These are phyloP conservation scores for Meloidogyne chitwoodi DNA, from an alignment of 1,140 invertebrate species.

Conservation along the genomic window DNA sequence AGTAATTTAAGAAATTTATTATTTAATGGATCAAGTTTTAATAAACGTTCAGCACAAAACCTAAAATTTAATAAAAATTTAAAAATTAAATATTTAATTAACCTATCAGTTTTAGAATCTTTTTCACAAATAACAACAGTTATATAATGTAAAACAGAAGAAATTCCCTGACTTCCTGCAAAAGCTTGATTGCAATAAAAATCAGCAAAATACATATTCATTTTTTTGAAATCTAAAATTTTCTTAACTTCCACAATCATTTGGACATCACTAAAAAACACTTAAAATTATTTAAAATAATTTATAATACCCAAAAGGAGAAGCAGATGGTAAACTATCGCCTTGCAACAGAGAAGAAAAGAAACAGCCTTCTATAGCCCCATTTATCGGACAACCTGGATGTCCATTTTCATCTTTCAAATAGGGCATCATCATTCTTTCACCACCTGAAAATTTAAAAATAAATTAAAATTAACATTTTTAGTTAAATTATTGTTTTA, in stretches of 20 bases:
- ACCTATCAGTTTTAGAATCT: conserved; percentile 24
- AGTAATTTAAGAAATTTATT: conserved; percentile 7
- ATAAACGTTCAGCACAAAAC: not conserved
- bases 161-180: not conserved
- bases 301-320: conserved; percentile 10
- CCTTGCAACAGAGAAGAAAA: conserved; percentile 34
- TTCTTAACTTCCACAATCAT: conserved; percentile 26
- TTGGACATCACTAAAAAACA: conserved; percentile 36
- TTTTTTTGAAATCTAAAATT: conserved; percentile 25
- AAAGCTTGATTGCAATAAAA: conserved; percentile 40
- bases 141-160: conserved; percentile 34
- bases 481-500: too few species aligned
- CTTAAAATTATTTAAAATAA: not conserved
- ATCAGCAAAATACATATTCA: conserved; percentile 36
- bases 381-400: conserved; percentile 48
- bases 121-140: conserved; percentile 42
- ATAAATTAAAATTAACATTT: not conserved
- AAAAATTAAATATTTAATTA: not conserved
- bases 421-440: conserved; percentile 47
- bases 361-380: conserved; percentile 39
- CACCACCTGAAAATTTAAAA: not conserved
- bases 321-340: not conserved
- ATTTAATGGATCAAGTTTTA: not conserved
- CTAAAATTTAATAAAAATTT: not conserved
- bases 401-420: conserved; percentile 54